Base-by-base conservation (phyloP, 2,888 invertebrate species). In the Acleris cristana region DNA sequence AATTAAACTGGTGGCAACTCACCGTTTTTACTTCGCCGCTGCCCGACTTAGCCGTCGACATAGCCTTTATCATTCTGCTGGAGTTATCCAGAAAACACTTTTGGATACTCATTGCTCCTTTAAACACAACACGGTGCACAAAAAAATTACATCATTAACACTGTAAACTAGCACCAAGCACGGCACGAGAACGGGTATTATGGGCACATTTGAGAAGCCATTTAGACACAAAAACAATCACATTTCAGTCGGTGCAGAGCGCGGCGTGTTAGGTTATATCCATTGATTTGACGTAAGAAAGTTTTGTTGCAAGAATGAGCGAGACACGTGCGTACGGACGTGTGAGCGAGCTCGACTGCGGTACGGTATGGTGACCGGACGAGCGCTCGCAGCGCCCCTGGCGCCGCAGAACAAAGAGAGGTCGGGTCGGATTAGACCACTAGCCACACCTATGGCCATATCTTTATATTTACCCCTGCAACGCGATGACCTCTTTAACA, bases 281-380 rank as follows among this genome's bases (percentile, higher is more conserved):
- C 92, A 92, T 92, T 89, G 90, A 89, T 88, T 89, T 89, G 89
- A 89, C 90, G 91, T 92, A 92, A 91, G 83, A 92, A 92, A 92
- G 91, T 92, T 92, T 92, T 81, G 79, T 69, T 71, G 64, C 54
- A 69, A 70, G 73, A 73, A 76, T 79, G 74, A 71, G 72, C 69
- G 62, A 48, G 53, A 73, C 77, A 84, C 87, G 84, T 82, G 75
- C 76, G 71, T 65, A 54, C 54, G 26, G 70, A 70, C 72, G 76
- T 73, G 74, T 73, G 76, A 71, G 73, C 79, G 76, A 79, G 79
- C 81, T 76, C 81, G 81, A 89, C 90, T 89, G 85, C 79, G 77
- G 76, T 70, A 61, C 75, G 71, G 66, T 51, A 48, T 55, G 62
- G 45, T 57, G 60, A 56, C 65, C 70, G 55, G 55, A 45, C 58